A percentile compares a stretch with the other conserved stretches of the same genome.
Conservation (phyloP, 1,140 invertebrate species). For the Drosophila ficusphila region DNA sequence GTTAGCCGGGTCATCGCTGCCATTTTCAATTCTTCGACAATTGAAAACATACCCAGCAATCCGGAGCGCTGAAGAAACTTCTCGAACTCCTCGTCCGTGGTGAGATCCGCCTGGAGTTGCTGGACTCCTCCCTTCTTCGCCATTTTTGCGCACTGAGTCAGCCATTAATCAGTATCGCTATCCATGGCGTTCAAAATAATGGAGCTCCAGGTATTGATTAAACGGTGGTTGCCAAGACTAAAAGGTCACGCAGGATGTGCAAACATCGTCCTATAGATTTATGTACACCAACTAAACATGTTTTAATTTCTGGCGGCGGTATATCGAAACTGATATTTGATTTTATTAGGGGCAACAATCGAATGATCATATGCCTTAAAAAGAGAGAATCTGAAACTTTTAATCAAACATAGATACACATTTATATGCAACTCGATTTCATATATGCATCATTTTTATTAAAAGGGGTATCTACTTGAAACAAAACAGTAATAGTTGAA, state of each 20-base stretch:
- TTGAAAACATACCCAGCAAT: constrained; percentile 88
- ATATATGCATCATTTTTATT: too few species aligned
- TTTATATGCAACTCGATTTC: background rate
- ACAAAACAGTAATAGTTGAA: background rate
- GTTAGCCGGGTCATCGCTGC: background rate
- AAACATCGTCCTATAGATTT: background rate
- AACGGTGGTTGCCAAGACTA: constrained; percentile 36
- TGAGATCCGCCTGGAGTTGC: constrained; percentile 91
- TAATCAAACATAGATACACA: background rate
- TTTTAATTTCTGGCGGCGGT: too few species aligned
- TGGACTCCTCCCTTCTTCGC: constrained; percentile 90
- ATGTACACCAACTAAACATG: background rate
- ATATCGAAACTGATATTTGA: too few species aligned
- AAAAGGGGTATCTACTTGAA: background rate
- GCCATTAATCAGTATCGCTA: constrained; percentile 7
- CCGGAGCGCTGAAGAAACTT: constrained; percentile 91
- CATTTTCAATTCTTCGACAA: background rate
- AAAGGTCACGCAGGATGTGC: background rate
- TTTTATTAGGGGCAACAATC: too few species aligned
- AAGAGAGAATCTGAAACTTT: too few species aligned
- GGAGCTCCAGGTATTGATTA: constrained; percentile 30
- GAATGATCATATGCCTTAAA: too few species aligned
- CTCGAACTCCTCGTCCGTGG: constrained; percentile 94
- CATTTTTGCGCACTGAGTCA: constrained; percentile 76
- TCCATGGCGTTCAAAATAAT: background rate